Evolutionary conservation across 2,888 invertebrate genomes (phyloP), one percentile per base, ranked within the genome.

Genomic region (Cheilosia soror): DNA sequence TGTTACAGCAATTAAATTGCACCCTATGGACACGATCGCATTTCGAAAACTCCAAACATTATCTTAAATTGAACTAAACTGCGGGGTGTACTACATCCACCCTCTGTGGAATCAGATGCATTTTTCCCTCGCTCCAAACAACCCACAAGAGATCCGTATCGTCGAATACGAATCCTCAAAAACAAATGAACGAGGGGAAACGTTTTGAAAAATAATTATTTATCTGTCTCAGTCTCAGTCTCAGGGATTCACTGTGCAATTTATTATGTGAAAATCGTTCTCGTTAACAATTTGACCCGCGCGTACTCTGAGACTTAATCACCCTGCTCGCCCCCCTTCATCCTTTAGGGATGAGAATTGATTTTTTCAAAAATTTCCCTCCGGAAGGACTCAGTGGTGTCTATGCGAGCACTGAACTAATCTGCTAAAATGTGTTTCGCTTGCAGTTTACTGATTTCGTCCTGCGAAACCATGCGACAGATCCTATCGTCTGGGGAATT

Each of bases 191-290:
- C 65, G 27, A 53, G 63, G 71, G 60, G 71, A 73, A 20, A 55
- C 33, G 40, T 63, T 73, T 47, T 40, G 27, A 73, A 72, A 79
- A 69, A 79, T 79, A 75, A 79, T 75, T 65, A 37, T 73, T 49
- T 69, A 49, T 60, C 78, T 78, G 78, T 72, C 73, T 33, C 33
- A 33, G 2, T 33, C 40, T 6, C 40, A 40, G 40, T 40, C 40
- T 63, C 73, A 62, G 83, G 78, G 79, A 84, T 75, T 84, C 65
- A 58, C 75, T 71, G 66, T 76, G 84, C 84, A 80, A 76, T 84
- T 84, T 80, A 84, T 84, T 80, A 76, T 84, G 84, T 80, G 84
- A 71, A 66, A 84, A 80, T 84, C 71, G 80, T 55, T 65, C 83
- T 84, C 83, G 69, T 79, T 69, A 80, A 79, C 80, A 51, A 53